phyloP scores from a whole-genome alignment of 2,797 vertebrate species.

The Harpagifer antarcticus region DNA sequence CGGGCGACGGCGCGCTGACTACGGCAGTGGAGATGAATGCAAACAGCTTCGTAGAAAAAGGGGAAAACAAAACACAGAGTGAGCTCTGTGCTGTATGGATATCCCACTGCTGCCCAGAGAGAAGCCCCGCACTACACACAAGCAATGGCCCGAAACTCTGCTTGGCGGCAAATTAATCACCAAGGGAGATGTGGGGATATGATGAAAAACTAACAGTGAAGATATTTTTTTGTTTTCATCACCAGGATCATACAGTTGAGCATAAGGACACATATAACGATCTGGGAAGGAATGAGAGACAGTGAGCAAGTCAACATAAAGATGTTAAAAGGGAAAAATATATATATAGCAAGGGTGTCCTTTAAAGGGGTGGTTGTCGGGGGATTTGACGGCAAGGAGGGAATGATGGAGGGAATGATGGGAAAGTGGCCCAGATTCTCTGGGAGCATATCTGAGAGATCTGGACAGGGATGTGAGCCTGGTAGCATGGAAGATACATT shows the following conservation, averaged over 20 bases:
- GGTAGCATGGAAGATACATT: constrained; percentile 15
- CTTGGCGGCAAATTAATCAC: constrained; percentile 63
- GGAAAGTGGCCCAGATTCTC: constrained; percentile 54
- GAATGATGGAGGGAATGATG: constrained; percentile 22
- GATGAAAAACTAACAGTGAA: constrained; percentile 58
- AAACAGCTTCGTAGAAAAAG: constrained; percentile 62
- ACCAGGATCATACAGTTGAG: constrained; percentile 41
- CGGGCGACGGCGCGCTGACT: constrained; percentile 37
- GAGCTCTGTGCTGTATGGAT: constrained; percentile 36
- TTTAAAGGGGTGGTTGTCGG: constrained; percentile 44
- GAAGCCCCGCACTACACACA: constrained; percentile 32
- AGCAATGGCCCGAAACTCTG: constrained; percentile 43
- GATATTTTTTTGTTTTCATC: constrained; percentile 43
- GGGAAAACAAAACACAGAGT: constrained; percentile 48
- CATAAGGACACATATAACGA: constrained; percentile 11
- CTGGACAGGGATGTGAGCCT: constrained; percentile 39
- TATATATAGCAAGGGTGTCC: constrained; percentile 12
- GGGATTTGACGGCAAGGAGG: constrained; percentile 41
- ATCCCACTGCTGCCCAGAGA: constrained; percentile 40
- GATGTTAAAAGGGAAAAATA: constrained; percentile 23
- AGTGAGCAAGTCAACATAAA: constrained; percentile 33
- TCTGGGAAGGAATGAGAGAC: constrained; percentile 21
- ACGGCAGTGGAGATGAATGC: constrained; percentile 59
- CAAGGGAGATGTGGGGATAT: constrained; percentile 60
- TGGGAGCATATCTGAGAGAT: constrained; percentile 31